A percentile compares a stretch with the other conserved stretches of the same genome.
Conservation (phyloP, 2,113 vertebrate species). For the Channa maculata region DNA sequence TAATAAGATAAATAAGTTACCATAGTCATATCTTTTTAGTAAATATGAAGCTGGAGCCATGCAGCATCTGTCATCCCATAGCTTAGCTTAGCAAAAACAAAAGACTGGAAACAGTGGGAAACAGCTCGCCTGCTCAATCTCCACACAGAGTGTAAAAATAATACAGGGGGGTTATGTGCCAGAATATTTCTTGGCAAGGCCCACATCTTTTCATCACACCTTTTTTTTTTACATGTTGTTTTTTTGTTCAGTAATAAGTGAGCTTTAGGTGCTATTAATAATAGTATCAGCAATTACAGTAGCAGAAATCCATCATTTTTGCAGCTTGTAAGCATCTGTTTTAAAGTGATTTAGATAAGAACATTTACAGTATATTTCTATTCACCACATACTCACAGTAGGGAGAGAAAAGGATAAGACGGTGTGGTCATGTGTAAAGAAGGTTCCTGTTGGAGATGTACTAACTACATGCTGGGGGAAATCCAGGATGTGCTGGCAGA, state of each 20-base stretch:
- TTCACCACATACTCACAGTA: not conserved
- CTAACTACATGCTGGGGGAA: slow-evolving; percentile 7
- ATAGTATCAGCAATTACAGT: not conserved
- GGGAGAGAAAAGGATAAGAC: not conserved
- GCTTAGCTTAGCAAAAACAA: no score
- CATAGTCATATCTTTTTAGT: not conserved
- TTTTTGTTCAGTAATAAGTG: not conserved
- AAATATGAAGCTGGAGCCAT: no score
- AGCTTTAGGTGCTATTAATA: not conserved
- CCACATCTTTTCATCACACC: not conserved
- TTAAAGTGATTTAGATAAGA: not conserved
- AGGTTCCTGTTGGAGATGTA: slow-evolving; percentile 6
- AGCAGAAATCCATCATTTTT: not conserved
- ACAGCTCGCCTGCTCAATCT: no score
- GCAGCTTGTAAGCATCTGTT: not conserved
- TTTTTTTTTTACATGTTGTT: no score
- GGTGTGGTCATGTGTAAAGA: slow-evolving; percentile 26
- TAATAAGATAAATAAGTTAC: no score
- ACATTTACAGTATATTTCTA: not conserved
- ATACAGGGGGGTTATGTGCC: no score
- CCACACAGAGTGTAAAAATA: no score
- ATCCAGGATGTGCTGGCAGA: slow-evolving; percentile 15
- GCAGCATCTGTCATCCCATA: no score
- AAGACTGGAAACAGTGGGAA: no score
- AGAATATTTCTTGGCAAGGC: no score